Evolutionary conservation across 2,113 vertebrate genomes (phyloP).

Genomic region (Ovis aries): DNA sequence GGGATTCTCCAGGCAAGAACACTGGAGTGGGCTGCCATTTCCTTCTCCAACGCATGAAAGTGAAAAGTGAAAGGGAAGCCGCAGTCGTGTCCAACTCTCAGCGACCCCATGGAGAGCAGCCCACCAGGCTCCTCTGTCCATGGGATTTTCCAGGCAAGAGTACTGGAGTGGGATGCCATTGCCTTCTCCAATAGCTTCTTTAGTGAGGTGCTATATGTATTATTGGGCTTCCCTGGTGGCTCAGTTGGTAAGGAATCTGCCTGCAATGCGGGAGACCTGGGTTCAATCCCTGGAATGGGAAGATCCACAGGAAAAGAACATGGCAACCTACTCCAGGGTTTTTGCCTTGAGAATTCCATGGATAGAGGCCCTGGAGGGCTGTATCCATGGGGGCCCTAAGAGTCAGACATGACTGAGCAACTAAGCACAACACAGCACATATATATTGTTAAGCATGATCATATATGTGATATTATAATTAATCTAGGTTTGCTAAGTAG

Average conservation of each 20-base stretch:
- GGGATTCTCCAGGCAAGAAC: too few relatives aligned
- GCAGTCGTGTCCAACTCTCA: too few relatives aligned
- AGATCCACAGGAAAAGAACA: neutral
- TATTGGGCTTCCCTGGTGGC: neutral
- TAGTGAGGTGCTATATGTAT: neutral
- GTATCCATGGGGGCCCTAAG: neutral
- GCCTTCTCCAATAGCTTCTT: neutral
- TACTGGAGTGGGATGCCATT: too few relatives aligned
- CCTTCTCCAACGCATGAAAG: too few relatives aligned
- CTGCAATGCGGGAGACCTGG: neutral
- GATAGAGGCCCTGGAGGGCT: neutral
- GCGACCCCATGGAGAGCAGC: too few relatives aligned
- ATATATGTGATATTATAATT: neutral
- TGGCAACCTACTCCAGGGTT: neutral
- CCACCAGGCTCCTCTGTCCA: too few relatives aligned
- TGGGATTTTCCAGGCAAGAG: too few relatives aligned
- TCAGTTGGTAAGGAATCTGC: neutral
- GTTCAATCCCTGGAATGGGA: neutral
- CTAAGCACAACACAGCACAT: neutral
- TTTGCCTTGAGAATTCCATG: neutral
- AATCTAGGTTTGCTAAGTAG: neutral
- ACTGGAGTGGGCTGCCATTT: too few relatives aligned
- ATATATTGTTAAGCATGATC: neutral
- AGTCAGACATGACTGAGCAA: neutral
- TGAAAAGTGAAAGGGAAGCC: too few relatives aligned